Base-by-base conservation (phyloP, 2,888 invertebrate genomes). In the Coelinius sp. region DNA sequence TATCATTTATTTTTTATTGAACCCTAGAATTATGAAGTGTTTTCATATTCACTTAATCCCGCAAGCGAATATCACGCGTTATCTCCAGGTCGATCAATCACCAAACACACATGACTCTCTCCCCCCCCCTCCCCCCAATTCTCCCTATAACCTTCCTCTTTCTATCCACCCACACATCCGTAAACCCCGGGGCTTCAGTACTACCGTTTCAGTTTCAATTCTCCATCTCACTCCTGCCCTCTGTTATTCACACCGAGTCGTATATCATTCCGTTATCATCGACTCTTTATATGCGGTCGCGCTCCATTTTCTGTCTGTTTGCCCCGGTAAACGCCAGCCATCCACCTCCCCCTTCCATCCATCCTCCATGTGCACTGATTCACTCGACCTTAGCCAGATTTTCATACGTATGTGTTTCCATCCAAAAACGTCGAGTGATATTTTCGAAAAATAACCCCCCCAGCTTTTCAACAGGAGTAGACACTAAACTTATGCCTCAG, bases 261-360 rank as follows among this genome's bases (percentile, higher is more conserved):
- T 87, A 87, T 87, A 87, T 87, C 87, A 87, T 86, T 85, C 84
- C 86, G 87, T 87, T 87, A 87, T 87, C 87, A 87, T 87, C 87
- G 87, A 86, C 87, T 87, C 87, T 87, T 87, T 87, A 87, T 87
- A 86, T 85, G 87, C 86, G 87, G 86, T 85, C 83, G 87, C 84
- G 86, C 86, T 86, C 86, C 86, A 87, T 87, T 87, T 87, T 87
- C 87, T 86, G 85, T 87, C 86, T 85, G 87, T 87, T 87, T 87
- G 85, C 85, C 85, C 84, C 82, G 84, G 83, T 84, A 84, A 84
- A 84, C 82, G 84, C 76, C 71, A 59, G 10, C 66, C 38, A 46
- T 12, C 35, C 52, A n/a, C 52, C 41, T 25, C 41, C 38, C 44
- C 24, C 38, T 73, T 74, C 74, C 75, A 75, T 76, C 76, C 76